Base-by-base conservation (phyloP, 1,140 invertebrate species). In the Trissolcus basalis region DNA sequence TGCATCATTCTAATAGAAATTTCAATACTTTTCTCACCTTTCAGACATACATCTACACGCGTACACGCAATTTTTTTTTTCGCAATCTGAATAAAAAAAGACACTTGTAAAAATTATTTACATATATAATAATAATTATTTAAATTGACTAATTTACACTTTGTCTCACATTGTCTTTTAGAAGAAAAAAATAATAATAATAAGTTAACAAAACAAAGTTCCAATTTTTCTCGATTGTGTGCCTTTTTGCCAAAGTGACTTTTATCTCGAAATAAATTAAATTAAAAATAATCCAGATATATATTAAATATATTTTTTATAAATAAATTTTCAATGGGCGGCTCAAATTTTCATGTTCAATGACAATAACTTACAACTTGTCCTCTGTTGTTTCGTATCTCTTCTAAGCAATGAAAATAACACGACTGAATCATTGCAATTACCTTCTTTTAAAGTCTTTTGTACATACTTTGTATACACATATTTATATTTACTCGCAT, bases 391-490 rank as follows among this genome's bases (percentile, higher is more conserved):
- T 14, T 16, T 53, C 43, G 43, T 41, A 39, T 59, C 16, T 65
- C 14, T 48, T 48, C 36, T 16, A 49, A 16, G 44, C 44, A 15
- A 47, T 14, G 33, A 59, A 60, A 60, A 27, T 27, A 1, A 27
- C 19, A 27, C 19, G 2, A 27, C 19, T 27, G 2, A 27, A 27
- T 27, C 19, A 6, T 27, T 27, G 19, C 19, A 27, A 27, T 27
- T 6, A 6, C 19, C 13, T 16, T 33, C n/a, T 14, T 19, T 27
- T 48, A 27, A 27, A 27, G 19, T 55, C 45, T 35, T 44, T 60
- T 59, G 27, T 67, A 32, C 53, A 69, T 60, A 32, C 59, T 69
- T 60, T 69, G 65, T 69, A 69, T 56, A 60, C 54, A 59, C 59
- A 41, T 68, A 53, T 59, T 39, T 39, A 11, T 59, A 59, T 59